Percentiles rank a stretch among this genome's conserved stretches.
These are phyloP conservation scores for Pholis gunnellus DNA, from an alignment of 2,113 vertebrate species.

Conservation along the genomic window DNA sequence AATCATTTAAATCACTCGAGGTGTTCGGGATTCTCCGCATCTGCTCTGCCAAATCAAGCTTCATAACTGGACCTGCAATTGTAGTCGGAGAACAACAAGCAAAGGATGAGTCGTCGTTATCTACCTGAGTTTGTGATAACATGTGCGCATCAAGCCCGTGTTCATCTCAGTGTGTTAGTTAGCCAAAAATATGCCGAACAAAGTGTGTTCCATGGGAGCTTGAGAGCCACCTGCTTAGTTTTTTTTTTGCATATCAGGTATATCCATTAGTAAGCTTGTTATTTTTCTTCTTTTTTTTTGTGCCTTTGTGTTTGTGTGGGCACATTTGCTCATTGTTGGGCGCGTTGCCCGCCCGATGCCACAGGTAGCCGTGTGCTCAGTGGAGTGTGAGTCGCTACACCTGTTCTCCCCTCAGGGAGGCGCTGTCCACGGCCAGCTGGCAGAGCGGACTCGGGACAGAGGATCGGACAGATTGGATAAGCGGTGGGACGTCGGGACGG, in stretches of 20 bases:
- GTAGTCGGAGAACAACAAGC: conserved; percentile 5
- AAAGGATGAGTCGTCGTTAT: conserved; percentile 33
- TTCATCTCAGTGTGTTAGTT: conserved; percentile 24
- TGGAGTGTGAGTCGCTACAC: conserved; percentile 78
- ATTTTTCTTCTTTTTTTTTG: too few species aligned
- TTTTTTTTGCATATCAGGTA: neutral
- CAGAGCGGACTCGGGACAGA: conserved; percentile 62
- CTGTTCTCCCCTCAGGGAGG: conserved; percentile 80
- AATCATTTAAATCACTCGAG: conserved; percentile 38
- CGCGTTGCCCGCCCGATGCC: conserved; percentile 55
- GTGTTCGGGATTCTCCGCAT: conserved; percentile 16
- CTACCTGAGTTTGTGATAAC: conserved; percentile 22
- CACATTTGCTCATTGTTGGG: conserved; percentile 50
- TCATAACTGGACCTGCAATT: conserved; percentile 23
- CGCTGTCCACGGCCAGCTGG: conserved; percentile 79
- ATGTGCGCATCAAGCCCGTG: conserved; percentile 32
- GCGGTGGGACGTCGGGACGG: conserved; percentile 71
- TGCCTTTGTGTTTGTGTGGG: conserved; percentile 2
- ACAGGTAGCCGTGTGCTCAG: conserved; percentile 79
- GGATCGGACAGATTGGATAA: conserved; percentile 78
- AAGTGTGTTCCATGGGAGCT: neutral
- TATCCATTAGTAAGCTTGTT: neutral
- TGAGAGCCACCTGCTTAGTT: neutral
- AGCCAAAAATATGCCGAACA: conserved; percentile 16
- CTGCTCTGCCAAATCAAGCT: conserved; percentile 42